Percentiles rank a stretch among this genome's conserved stretches.
Conservation (phyloP, 2,113 vertebrate species). For the Tor tambroides region DNA sequence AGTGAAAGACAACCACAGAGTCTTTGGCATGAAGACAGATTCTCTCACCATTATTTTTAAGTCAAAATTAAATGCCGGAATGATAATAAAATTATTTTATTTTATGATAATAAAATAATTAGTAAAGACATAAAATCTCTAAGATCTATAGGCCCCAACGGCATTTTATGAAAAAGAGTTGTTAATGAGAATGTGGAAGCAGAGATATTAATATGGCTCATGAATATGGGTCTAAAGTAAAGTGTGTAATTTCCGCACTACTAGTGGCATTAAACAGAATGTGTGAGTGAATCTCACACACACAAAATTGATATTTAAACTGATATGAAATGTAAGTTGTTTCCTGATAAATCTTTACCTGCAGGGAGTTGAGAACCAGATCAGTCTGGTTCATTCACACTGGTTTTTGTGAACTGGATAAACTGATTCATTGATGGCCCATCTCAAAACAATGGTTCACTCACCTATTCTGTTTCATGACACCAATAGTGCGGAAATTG, state of each 20-base stretch:
- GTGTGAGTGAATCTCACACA: background rate
- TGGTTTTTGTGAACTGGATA: background rate
- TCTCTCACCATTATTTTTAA: slow-evolving; percentile 26
- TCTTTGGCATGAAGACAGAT: slow-evolving; percentile 5
- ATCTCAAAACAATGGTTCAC: background rate
- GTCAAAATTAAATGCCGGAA: slow-evolving; percentile 6
- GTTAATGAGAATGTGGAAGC: background rate
- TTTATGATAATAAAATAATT: too few relatives aligned
- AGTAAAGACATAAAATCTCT: slow-evolving; percentile 9
- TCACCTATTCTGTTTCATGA: too few relatives aligned
- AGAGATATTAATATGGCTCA: slow-evolving; percentile 2
- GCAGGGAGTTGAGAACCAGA: background rate
- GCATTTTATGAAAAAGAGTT: background rate
- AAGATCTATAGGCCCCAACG: slow-evolving; percentile 1
- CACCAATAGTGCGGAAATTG: too few relatives aligned
- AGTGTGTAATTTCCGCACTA: background rate
- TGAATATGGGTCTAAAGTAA: background rate
- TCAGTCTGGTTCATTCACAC: background rate
- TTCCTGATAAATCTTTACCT: background rate
- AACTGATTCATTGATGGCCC: background rate
- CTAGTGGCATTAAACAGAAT: background rate
- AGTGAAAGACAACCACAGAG: slow-evolving; percentile 19
- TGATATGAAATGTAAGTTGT: background rate
- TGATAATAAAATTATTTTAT: too few relatives aligned
- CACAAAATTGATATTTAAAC: too few relatives aligned